A percentile compares a stretch with the other conserved stretches of the same genome.
These are phyloP conservation scores for Lamellibrachia satsuma DNA, from an alignment of 2,888 invertebrate genomes.

Conservation along the genomic window DNA sequence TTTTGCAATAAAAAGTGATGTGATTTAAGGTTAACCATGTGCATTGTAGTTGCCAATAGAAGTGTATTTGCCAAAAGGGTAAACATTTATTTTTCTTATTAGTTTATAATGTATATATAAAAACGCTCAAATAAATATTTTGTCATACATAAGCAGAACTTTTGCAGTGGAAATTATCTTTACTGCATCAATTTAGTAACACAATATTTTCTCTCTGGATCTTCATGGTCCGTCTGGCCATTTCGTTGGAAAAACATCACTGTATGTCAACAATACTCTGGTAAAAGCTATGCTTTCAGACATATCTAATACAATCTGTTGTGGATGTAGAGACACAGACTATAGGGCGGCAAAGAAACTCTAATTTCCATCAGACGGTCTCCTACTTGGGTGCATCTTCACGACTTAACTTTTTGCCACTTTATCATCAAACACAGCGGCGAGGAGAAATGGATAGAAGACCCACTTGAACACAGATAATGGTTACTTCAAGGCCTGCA, in stretches of 20 bases:
- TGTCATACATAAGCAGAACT: no score
- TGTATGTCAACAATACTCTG: neutral
- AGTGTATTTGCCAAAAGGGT: no score
- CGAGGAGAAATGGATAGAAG: neutral
- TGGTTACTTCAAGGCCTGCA: neutral
- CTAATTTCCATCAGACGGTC: neutral
- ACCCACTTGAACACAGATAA: conserved; percentile 4
- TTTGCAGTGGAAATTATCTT: no score
- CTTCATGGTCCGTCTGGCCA: no score
- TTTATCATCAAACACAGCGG: neutral
- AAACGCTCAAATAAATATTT: no score
- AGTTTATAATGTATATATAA: no score
- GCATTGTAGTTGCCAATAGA: no score
- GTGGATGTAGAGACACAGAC: neutral
- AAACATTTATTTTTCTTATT: no score
- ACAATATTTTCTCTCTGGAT: no score
- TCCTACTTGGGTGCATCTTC: neutral
- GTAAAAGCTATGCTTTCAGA: neutral
- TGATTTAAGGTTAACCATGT: no score
- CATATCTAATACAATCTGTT: neutral
- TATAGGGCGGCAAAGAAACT: neutral
- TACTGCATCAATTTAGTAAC: no score
- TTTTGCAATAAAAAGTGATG: no score
- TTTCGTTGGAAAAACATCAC: neutral
- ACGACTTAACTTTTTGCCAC: neutral